A percentile compares a stretch with the other conserved stretches of the same genome.
Conservation (phyloP, 1,140 invertebrate species). For the Charaxes varanes region DNA sequence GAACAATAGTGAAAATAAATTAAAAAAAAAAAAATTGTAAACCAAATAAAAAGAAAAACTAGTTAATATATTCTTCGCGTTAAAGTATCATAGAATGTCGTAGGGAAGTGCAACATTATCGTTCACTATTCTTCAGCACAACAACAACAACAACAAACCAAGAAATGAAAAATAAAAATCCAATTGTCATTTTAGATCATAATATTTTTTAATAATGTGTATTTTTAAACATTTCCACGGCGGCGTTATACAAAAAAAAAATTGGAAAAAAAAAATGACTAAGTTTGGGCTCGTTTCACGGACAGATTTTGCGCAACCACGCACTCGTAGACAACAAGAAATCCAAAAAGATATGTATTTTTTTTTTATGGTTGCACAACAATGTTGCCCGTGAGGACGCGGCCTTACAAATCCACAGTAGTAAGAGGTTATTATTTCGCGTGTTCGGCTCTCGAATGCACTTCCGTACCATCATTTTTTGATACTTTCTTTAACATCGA, state of each 20-base stretch:
- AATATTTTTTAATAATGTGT: conserved; percentile 46
- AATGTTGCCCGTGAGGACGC: neutral
- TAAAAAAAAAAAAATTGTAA: conserved; percentile 30
- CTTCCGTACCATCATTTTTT: conserved; percentile 48
- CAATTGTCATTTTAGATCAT: conserved; percentile 22
- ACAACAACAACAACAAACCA: conserved; percentile 36
- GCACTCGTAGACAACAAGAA: neutral
- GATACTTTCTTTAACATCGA: conserved; percentile 40
- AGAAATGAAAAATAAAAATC: conserved; percentile 32
- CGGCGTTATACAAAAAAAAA: conserved; percentile 22
- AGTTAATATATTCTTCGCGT: conserved; percentile 11
- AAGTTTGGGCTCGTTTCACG: conserved; percentile 4
- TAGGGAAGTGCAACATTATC: conserved; percentile 73
- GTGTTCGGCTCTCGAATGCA: too few relatives aligned
- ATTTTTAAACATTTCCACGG: conserved; percentile 19
- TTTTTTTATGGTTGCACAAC: too few relatives aligned
- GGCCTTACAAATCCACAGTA: conserved; percentile 30
- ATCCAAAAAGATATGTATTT: conserved; percentile 1
- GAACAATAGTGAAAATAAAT: conserved; percentile 84
- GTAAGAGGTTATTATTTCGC: too few relatives aligned
- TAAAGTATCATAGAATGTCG: conserved; percentile 40
- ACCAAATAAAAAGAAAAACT: conserved; percentile 17
- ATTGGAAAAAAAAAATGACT: conserved; percentile 16
- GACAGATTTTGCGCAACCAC: conserved; percentile 9
- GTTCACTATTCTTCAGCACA: conserved; percentile 76